A percentile compares a stretch with the other conserved stretches of the same genome.
Evolutionary conservation across 2,113 vertebrate genomes (phyloP).

Genomic region (Vombatus ursinus): DNA sequence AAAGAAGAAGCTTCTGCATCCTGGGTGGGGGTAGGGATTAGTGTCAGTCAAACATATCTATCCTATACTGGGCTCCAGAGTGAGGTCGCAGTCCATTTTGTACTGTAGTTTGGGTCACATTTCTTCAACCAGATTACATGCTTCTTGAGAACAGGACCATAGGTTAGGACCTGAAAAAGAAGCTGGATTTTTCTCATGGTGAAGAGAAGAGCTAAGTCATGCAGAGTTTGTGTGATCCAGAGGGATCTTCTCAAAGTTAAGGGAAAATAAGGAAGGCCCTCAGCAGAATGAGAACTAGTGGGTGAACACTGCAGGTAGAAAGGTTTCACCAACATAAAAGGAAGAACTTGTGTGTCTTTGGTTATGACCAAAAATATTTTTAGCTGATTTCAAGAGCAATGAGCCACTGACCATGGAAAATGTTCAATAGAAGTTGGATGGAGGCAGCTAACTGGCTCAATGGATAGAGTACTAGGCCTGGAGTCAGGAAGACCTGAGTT

Average conservation of each 20-base stretch:
- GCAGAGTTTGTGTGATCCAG: too few relatives aligned
- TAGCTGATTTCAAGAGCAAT: neutral
- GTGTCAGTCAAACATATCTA: neutral
- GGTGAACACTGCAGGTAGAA: neutral
- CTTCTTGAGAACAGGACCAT: neutral
- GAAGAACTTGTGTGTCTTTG: neutral
- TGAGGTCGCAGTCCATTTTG: neutral
- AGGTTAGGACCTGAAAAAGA: too few relatives aligned
- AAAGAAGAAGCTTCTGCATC: neutral
- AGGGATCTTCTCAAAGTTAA: too few relatives aligned
- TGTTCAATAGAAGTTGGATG: neutral
- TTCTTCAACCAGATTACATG: neutral
- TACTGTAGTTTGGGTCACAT: neutral
- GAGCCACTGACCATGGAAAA: neutral
- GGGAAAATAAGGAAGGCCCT: too few relatives aligned
- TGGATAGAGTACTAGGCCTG: neutral
- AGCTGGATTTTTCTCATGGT: too few relatives aligned
- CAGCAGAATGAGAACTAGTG: neutral
- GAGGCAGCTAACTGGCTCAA: neutral
- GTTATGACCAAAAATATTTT: neutral
- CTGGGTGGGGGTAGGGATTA: neutral
- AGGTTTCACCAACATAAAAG: neutral
- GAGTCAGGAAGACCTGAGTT: too few relatives aligned
- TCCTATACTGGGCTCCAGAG: neutral
- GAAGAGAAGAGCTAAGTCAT: too few relatives aligned